Conservation (phyloP, 2,113 vertebrate genomes). For the Daphoenositta chrysoptera region DNA sequence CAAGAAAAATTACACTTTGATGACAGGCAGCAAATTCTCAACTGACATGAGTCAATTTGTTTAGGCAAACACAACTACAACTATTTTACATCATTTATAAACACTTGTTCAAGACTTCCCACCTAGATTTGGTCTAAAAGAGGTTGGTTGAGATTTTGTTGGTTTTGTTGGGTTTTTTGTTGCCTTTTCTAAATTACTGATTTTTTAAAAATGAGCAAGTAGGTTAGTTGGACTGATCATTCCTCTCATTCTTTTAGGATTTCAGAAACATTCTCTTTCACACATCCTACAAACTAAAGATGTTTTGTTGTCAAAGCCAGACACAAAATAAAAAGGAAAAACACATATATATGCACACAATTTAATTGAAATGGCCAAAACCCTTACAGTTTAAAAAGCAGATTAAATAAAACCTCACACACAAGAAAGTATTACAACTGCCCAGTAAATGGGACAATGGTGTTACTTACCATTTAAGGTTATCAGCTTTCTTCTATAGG, state of each 20-base stretch:
- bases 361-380: not conserved
- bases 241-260: not conserved
- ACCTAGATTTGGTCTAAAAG: not conserved
- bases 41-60: not conserved
- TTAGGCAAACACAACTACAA: not conserved
- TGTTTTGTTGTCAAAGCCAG: not conserved
- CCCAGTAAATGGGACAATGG: not conserved
- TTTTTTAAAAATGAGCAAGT: not conserved
- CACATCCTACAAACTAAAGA: not conserved
- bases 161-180: not conserved
- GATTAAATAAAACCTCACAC: not conserved
- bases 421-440: not conserved
- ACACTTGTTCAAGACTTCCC: not conserved
- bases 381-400: not conserved
- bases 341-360: not conserved
- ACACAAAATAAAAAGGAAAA: not conserved
- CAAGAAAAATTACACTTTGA: not conserved
- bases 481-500: not conserved
- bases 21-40: not conserved
- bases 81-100: not conserved
- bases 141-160: not conserved
- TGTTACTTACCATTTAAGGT: not conserved
- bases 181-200: not conserved
- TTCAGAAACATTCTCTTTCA: not conserved
- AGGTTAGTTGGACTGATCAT: not conserved